Conservation (phyloP, 2,113 vertebrate genomes). For the Tachuris rubrigastra region DNA sequence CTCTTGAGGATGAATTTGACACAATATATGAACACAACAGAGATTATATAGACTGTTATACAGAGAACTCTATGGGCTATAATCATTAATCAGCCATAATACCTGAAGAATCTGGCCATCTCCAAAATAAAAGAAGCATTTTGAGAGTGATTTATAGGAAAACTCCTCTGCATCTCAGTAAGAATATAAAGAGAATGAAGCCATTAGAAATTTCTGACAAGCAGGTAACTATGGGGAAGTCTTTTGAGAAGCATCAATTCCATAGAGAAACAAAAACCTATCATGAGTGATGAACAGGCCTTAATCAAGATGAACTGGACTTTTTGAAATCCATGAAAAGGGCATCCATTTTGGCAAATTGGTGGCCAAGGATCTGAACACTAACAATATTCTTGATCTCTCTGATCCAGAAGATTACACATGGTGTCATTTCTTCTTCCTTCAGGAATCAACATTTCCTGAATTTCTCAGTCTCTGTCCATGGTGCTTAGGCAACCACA, state of each 20-base stretch:
- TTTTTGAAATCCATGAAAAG: neutral
- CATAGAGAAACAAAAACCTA: neutral
- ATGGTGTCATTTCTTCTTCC: neutral
- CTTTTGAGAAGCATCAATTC: neutral
- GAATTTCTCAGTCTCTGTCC: conserved; percentile 17
- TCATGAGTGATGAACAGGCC: neutral
- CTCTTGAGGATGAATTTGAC: neutral
- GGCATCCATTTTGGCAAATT: neutral
- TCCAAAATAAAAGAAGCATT: neutral
- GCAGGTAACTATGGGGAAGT: neutral
- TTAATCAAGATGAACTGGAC: neutral
- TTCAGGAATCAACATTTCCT: neutral
- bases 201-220: neutral
- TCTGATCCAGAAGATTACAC: neutral
- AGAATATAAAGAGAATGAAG: neutral
- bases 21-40: neutral
- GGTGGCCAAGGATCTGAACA: neutral
- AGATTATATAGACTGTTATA: neutral
- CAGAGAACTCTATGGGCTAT: neutral
- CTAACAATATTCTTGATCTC: neutral
- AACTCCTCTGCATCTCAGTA: neutral
- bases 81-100: neutral
- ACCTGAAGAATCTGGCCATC: neutral
- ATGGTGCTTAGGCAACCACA: conserved; percentile 12
- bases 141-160: neutral